Base-by-base conservation (phyloP, 2,113 vertebrate species). In the Dolichotis patagonum region DNA sequence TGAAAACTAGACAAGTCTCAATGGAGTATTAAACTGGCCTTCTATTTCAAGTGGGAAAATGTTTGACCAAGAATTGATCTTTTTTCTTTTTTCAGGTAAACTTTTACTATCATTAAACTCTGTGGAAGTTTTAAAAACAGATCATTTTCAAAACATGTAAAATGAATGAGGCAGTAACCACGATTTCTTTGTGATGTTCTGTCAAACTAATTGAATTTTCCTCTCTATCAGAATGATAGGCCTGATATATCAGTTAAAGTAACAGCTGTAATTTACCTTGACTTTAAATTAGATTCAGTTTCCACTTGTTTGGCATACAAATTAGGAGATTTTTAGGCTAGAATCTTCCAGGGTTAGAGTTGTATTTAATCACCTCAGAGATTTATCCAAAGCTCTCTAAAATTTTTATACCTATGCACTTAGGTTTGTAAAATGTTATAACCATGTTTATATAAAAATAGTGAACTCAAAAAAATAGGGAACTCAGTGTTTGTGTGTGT, bases 151-250 rank as follows among this genome's bases (percentile, higher is more conserved):
- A 97, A 83, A 81, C 80, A 73, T 83, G 75, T 95, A 71, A 93
- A 96, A 88, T 49, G 41, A 63, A 91, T 35, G 35, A 89, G 58
- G 41, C 77, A 84, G 78, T 87, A 85, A 86, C 91, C 85, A 86
- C 43, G 28, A 94, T 92, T 96, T 96, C 88, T 93, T 96, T 88
- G 92, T 96, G 85, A 94, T 85, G 32, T 96, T 95, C 82, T 97
- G 82, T 95, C 91, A 96, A 75, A 71, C 75, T 96, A 96, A 96
- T 93, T 96, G 78, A 96, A 97, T 98, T 97, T 97, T 94, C 96
- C 63, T 96, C 26, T 93, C 85, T 96, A 75, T 91, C 93, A 95
- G 87, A 92, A 80, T 90, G 85, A 90, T 96, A 96, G 84, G 65
- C 82, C 92, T 80, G 69, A 90, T 94, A 63, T 8, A 92, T 95